A percentile compares a stretch with the other conserved stretches of the same genome.
Evolutionary conservation across 2,113 vertebrate species (phyloP).

Genomic region (Nicator chloris): DNA sequence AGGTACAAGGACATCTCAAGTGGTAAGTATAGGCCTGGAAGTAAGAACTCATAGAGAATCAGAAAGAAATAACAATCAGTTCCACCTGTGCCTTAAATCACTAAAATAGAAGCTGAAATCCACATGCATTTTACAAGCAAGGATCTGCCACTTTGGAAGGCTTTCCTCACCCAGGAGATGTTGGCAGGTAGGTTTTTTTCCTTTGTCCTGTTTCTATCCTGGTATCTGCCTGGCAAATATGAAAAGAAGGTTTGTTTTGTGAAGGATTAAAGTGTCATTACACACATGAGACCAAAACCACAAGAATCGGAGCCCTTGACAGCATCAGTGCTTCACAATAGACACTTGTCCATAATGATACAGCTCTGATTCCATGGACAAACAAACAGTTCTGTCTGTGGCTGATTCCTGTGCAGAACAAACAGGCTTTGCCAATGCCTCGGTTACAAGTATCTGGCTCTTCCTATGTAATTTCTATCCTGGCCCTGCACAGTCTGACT

Average conservation of each 20-base stretch:
- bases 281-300: background rate
- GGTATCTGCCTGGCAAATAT: background rate
- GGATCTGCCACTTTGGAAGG: background rate
- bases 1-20: background rate
- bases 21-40: background rate
- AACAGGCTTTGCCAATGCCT: background rate
- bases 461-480: background rate
- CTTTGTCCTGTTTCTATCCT: background rate
- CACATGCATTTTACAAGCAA: slow-evolving; percentile 1
- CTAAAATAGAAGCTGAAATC: slow-evolving; percentile 37
- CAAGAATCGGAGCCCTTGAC: background rate
- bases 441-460: background rate
- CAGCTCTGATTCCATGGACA: background rate
- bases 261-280: background rate
- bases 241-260: background rate
- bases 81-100: background rate
- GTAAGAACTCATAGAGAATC: background rate
- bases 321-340: background rate
- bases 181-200: background rate
- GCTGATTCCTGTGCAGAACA: background rate
- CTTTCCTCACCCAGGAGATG: background rate
- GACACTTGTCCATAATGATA: background rate
- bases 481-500: background rate
- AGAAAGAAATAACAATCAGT: background rate
- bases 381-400: background rate